Base-by-base conservation (phyloP, 2,797 vertebrate genomes). In the Lepidocolaptes lacrymiger region DNA sequence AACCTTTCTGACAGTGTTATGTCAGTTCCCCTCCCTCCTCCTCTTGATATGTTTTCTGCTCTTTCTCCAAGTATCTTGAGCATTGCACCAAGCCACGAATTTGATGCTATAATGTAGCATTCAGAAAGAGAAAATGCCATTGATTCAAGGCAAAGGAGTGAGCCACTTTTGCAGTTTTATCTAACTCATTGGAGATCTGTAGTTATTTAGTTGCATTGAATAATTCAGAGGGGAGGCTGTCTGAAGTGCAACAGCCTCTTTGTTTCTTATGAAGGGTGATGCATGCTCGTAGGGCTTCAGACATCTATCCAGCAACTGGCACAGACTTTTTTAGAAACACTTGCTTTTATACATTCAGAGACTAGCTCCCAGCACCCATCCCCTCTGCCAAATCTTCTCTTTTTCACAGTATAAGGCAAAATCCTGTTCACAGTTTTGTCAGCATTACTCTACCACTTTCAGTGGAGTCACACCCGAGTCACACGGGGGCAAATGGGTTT, bases 151-250 rank as follows among this genome's bases (percentile, higher is more conserved):
- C 26, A 71, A 56, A n/a, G 36, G 41, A 71, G 22, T 6, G 32
- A 85, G 75, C 41, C 52, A 28, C 30, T 51, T 93, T 59, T 89
- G 52, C 56, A 79, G 58, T 55, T 90, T 93, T 66, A 66, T 34
- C 18, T 61, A 92, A 52, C 51, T 85, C 58, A 4, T 23, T 36
- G 49, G 51, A 74, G 55, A 37, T 79, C 85, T 66, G 66, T 63
- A 76, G 87, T 82, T 96, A 84, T 71, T 94, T 79, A 67, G 77
- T 91, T 79, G 77, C 88, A 46, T 93, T 96, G 72, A 95, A 96
- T 97, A 94, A 96, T 96, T 94, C 88, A 95, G 41, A 1, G 13
- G 16, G 28, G 44, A 78, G 54, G 59, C 85, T 71, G 54, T 10
- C 79, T 90, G 91, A 91, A 94, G 55, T 0, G 41, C 73, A 71